phyloP scores from a whole-genome alignment of 2,888 invertebrate species.

The Tinea semifulvella region DNA sequence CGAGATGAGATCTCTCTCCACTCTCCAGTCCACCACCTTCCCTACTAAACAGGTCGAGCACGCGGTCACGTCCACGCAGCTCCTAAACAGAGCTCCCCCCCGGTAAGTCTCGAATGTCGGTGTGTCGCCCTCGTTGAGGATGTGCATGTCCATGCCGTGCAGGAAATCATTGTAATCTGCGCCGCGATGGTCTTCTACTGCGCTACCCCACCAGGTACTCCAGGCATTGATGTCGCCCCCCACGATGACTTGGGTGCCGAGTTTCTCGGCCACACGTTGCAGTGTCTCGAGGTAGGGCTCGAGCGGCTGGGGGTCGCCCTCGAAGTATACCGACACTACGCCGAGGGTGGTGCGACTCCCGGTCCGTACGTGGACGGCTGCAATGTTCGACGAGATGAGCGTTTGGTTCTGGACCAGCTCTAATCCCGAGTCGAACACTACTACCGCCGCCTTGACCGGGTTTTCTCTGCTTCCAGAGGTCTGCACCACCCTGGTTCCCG shows the following conservation, averaged over 20 bases:
- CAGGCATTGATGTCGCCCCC: conserved; percentile 17
- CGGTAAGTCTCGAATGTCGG: conserved; percentile 16
- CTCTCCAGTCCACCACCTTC: too few relatives aligned
- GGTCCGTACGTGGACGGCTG: conserved; percentile 13
- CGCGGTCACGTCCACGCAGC: conserved; percentile 1
- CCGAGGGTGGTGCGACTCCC: conserved; percentile 16
- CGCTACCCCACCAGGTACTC: conserved; percentile 16
- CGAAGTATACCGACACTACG: conserved; percentile 21
- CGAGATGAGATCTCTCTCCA: too few relatives aligned
- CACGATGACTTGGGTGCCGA: conserved; percentile 4
- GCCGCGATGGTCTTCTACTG: conserved; percentile 18
- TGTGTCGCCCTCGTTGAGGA: conserved; percentile 21
- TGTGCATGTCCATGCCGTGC: conserved; percentile 6
- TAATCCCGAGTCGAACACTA: conserved; percentile 19
- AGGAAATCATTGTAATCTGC: conserved; percentile 1
- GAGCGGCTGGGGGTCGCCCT: conserved; percentile 18
- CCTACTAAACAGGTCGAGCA: too few relatives aligned
- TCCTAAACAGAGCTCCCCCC: neutral
- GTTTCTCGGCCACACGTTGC: neutral
- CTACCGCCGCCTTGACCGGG: conserved; percentile 23
- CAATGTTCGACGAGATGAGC: conserved; percentile 21
- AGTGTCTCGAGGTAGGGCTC: conserved; percentile 14
- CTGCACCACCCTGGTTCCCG: conserved; percentile 21
- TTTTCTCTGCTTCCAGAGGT: conserved; percentile 21
- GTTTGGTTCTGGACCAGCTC: conserved; percentile 21